Evolutionary conservation across 2,888 invertebrate species (phyloP), one percentile per base, ranked within the genome.

Genomic region (Lamproptera curius): DNA sequence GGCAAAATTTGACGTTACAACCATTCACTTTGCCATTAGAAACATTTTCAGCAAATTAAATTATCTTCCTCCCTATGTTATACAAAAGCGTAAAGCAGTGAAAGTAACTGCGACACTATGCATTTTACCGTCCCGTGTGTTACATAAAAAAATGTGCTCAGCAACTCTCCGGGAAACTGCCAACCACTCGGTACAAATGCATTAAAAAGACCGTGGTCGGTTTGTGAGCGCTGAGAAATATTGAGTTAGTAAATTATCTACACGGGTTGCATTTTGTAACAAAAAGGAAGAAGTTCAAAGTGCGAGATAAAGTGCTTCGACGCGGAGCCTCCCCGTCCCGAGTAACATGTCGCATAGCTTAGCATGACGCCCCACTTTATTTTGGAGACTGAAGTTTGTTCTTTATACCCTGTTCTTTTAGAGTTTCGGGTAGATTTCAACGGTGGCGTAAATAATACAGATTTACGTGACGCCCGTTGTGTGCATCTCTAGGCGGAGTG

Each of bases 191-290:
- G n/a, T n/a, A n/a, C n/a, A n/a, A 16, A 39, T 38, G 42, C 42
- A 42, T 31, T 48, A 48, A 48, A 48, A 48, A 20, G 20, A 41
- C 31, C 20, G 31, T 41, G 23, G 40, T 39, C 35, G 17, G 39
- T 43, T 43, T 39, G 39, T 49, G 35, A 43, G 48, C 35, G 43
- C 39, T 49, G 34, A 39, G 42, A 49, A 49, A 49, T 49, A 49
- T 49, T 49, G 43, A 49, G 48, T 49, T 43, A 49, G 48, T 49
- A 49, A 49, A 49, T 49, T 43, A 49, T 49, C 48, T 40, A 49
- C 48, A 49, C 43, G 42, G 39, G 43, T 49, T 49, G 48, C 48
- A 43, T 49, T 49, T 49, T 49, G 48, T 49, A 35, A 49, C 43
- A 49, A 39, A 49, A 49, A 49, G 48, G 43, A 43, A 43, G 43